phyloP scores from a whole-genome alignment of 1,140 invertebrate species.

The Stratiolaelaps scimitus region DNA sequence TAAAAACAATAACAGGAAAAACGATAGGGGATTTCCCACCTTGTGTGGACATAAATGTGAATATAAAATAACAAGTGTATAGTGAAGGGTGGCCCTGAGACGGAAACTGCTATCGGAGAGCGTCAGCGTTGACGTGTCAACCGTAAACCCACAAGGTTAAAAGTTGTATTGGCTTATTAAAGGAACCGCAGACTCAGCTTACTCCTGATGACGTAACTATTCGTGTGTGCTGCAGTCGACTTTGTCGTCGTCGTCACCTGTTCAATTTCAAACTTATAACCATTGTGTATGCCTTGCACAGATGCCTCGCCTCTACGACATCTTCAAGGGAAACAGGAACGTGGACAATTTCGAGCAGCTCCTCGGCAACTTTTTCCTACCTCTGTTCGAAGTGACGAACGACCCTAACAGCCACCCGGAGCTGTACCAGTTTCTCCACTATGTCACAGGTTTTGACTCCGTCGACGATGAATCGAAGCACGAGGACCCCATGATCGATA shows the following conservation, averaged over 20 bases:
- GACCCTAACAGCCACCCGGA: slow-evolving; percentile 82
- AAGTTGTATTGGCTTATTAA: not conserved
- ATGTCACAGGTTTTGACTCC: slow-evolving; percentile 86
- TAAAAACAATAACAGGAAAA: too few species aligned
- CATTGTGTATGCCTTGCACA: slow-evolving; percentile 40
- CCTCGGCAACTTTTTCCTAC: slow-evolving; percentile 86
- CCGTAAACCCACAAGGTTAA: too few species aligned
- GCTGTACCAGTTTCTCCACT: slow-evolving; percentile 76
- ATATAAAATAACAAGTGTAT: too few species aligned
- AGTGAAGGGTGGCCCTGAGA: too few species aligned
- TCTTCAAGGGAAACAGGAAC: slow-evolving; percentile 90
- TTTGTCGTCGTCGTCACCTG: slow-evolving; percentile 29
- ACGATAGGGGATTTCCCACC: too few species aligned
- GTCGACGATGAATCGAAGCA: slow-evolving; percentile 99
- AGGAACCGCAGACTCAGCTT: not conserved
- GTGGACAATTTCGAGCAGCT: slow-evolving; percentile 92
- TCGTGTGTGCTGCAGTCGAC: slow-evolving; percentile 29
- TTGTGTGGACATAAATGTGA: too few species aligned
- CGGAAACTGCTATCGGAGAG: too few species aligned
- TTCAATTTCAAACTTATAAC: not conserved
- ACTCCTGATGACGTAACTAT: not conserved
- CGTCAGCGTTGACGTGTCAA: too few species aligned
- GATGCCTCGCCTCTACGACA: slow-evolving; percentile 56
- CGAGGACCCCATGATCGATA: slow-evolving; percentile 84
- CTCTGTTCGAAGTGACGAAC: slow-evolving; percentile 89